phyloP scores from a whole-genome alignment of 2,888 invertebrate species.

The Galerucella calmariensis region DNA sequence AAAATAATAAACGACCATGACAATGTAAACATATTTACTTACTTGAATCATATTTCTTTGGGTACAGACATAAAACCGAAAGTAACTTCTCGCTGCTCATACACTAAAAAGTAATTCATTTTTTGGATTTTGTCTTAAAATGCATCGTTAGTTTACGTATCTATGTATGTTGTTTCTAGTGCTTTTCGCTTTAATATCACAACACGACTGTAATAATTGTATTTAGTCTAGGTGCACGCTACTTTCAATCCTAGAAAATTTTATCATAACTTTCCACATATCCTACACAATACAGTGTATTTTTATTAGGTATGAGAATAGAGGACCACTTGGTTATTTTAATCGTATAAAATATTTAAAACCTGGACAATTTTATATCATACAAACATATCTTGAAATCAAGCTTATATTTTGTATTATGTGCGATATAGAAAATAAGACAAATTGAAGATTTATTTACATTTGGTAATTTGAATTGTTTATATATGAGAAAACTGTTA shows the following conservation, averaged over 20 bases:
- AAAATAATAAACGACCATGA: no score
- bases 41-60: background rate
- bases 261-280: conserved; percentile 54
- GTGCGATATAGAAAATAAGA: no score
- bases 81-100: background rate
- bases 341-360: background rate
- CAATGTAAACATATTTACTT: background rate
- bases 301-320: conserved; percentile 16
- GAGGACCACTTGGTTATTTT: background rate
- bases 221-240: conserved; percentile 62
- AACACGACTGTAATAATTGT: conserved; percentile 63
- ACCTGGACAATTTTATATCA: background rate
- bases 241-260: conserved; percentile 47
- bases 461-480: background rate
- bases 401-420: background rate
- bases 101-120: background rate
- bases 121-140: conserved; percentile 40
- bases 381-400: background rate
- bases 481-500: background rate
- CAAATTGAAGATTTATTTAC: background rate
- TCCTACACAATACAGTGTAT: conserved; percentile 46
- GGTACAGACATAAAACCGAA: background rate
- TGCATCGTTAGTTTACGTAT: conserved; percentile 57
- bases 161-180: conserved; percentile 62
- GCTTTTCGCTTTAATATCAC: conserved; percentile 65